These are phyloP conservation scores for Naso thynnoides DNA, from an alignment of 2,797 vertebrate species.

Conservation along the genomic window DNA sequence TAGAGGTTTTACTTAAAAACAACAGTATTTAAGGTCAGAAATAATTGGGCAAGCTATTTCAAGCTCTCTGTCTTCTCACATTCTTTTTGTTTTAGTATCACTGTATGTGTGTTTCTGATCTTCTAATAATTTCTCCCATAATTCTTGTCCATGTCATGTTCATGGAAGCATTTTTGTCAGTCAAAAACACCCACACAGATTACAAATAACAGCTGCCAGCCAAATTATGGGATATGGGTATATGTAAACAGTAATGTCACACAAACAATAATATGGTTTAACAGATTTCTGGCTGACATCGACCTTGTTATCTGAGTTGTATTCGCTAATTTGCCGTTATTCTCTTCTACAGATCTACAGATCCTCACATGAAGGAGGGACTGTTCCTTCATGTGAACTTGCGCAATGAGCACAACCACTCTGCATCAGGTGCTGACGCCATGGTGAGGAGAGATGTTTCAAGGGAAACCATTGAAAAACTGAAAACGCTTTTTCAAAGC, in stretches of 20 bases:
- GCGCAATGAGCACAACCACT: conserved; percentile 14
- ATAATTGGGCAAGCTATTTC: no score
- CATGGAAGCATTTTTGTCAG: not conserved
- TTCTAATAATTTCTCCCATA: no score
- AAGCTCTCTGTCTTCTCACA: not conserved
- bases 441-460: not conserved
- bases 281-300: not conserved
- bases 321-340: not conserved
- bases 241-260: not conserved
- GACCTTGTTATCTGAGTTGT: not conserved
- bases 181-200: no score
- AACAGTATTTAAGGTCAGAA: no score
- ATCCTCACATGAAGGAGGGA: conserved; percentile 26
- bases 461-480: conserved; percentile 11
- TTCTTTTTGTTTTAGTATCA: no score
- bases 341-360: conserved; percentile 10
- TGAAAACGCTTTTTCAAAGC: conserved; percentile 14
- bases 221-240: not conserved
- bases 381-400: conserved; percentile 9
- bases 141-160: no score
- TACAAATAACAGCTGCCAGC: no score
- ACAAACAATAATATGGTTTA: not conserved
- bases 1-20: not conserved
- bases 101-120: no score
- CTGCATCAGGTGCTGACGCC: not conserved